A percentile compares a stretch with the other conserved stretches of the same genome.
phyloP scores from a whole-genome alignment of 2,113 vertebrate species.

The Crotophaga sulcirostris region DNA sequence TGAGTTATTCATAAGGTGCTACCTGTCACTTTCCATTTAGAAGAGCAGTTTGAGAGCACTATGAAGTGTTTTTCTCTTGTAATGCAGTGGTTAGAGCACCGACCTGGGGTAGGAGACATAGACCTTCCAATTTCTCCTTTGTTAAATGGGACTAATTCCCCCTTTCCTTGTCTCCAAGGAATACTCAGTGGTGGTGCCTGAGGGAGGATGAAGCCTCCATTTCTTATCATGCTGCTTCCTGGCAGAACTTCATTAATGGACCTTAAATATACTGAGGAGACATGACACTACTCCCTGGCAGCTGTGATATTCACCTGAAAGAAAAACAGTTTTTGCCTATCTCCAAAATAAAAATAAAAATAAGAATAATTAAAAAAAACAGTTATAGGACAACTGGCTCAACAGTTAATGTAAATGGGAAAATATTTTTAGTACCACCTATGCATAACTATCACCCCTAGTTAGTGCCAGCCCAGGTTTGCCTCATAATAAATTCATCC shows the following conservation, averaged over 20 bases:
- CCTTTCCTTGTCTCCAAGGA: background rate
- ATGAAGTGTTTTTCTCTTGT: background rate
- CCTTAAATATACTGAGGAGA: background rate
- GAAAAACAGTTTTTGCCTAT: background rate
- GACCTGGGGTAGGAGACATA: background rate
- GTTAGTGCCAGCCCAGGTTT: background rate
- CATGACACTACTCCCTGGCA: background rate
- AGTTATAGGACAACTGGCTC: background rate
- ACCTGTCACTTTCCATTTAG: constrained; percentile 41
- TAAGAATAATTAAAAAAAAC: background rate
- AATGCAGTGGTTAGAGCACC: background rate
- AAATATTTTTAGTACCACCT: background rate
- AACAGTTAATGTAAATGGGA: background rate
- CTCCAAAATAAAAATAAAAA: background rate
- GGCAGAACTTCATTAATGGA: background rate
- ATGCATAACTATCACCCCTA: fast-evolving
- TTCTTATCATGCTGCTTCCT: background rate
- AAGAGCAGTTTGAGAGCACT: background rate
- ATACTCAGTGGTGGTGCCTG: background rate
- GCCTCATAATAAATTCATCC: background rate
- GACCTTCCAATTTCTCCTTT: background rate
- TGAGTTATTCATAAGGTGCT: background rate
- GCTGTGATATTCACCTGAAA: background rate
- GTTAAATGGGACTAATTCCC: background rate
- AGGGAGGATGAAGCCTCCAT: background rate